phyloP scores from a whole-genome alignment of 2,113 vertebrate genomes.

The Lepus timidus region DNA sequence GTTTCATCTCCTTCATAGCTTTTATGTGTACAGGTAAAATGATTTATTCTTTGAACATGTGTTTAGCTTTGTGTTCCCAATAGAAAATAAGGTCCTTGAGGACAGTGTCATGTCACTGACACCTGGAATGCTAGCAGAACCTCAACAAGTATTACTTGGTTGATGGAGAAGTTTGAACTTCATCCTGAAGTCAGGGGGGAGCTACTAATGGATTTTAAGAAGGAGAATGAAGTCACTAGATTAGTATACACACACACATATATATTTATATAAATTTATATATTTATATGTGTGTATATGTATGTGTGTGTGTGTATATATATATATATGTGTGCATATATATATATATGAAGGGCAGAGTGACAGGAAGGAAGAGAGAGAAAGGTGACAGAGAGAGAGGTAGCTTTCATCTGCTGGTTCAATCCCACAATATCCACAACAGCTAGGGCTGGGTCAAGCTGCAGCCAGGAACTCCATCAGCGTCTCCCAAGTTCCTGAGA shows the following conservation, averaged over 20 bases:
- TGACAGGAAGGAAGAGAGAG: no score
- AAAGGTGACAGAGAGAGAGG: no score
- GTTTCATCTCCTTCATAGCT: slow-evolving; percentile 35
- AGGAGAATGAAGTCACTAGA: neutral
- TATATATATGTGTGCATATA: no score
- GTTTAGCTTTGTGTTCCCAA: neutral
- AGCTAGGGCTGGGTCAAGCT: no score
- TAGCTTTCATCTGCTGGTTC: no score
- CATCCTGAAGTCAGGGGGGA: neutral
- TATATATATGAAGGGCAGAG: no score
- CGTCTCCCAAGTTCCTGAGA: no score
- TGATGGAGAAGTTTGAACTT: neutral
- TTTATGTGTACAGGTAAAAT: neutral
- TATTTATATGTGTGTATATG: no score
- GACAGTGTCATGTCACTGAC: neutral
- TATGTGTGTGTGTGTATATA: no score
- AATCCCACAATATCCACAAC: no score
- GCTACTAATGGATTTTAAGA: neutral
- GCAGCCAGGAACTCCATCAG: no score
- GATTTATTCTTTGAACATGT: neutral
- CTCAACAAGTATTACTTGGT: slow-evolving; percentile 21
- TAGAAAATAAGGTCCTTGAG: neutral
- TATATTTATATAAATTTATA: no score
- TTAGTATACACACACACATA: neutral
- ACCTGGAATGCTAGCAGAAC: neutral